Base-by-base conservation (phyloP, 2,888 invertebrate species). In the Eupithecia abbreviata region DNA sequence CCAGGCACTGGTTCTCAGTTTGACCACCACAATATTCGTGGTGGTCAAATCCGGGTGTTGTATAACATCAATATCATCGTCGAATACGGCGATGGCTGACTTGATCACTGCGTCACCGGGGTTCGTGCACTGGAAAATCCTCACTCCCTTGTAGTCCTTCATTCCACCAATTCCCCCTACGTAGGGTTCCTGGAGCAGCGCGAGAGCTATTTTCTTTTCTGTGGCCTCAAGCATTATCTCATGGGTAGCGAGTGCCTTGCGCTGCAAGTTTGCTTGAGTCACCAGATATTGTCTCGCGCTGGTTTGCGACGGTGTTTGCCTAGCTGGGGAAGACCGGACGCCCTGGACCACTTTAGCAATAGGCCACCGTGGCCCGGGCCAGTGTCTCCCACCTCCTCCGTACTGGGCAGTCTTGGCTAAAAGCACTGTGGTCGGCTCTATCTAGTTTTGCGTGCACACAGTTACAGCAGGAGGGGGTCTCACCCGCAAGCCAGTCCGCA, bases 21-120 rank as follows among this genome's bases (percentile, higher is more conserved):
- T 65, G 18, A 65, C 30, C 18, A 69, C 72, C 4, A 49, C 72
- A 13, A 72, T 66, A 49, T 65, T 72, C 3, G 13, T 62, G 4
- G 72, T 72, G 15, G 65, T 72, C 7, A 65, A 15, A 13, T 66
- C 41, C 9, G 72, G 66, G 41, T 30, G 30, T 10, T 62, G 72
- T 1, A 62, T 47, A 2, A 49, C 65, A 10, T 72, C 72, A 0
- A 73, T n/a, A 15, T 69, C 51, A 1, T 67, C 9, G 55, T 75
- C 65, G 15, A 74, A 76, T 9, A 78, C 55, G 0, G 72, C 74
- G 4, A 78, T 72, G 3, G 76, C 76, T 2, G 78, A 43, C 30
- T 78, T 76, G 10, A 78, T 72, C 0, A 13, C 30, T 2, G 12
- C 72, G 2, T 68, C 42, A 4, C 42, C 74, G 13, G 30, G 30